Percentiles rank a stretch among this genome's conserved stretches.
Evolutionary conservation across 1,140 invertebrate genomes (phyloP).

Genomic region (Drosophila nannoptera): DNA sequence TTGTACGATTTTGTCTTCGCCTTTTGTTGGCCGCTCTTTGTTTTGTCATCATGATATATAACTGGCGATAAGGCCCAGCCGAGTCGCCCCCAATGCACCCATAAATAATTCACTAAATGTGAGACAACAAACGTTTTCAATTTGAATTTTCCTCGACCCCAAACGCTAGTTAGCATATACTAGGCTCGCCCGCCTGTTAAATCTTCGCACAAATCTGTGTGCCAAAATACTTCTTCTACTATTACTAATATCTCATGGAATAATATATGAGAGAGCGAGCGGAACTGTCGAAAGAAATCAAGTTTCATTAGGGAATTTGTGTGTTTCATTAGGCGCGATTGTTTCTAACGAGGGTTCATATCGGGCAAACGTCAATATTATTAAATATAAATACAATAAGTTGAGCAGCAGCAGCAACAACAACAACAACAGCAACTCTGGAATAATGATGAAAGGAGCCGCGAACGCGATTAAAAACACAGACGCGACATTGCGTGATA

Average conservation of each 20-base stretch:
- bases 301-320: constrained; percentile 28
- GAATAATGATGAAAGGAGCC: constrained; percentile 60
- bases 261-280: not conserved
- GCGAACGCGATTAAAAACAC: constrained; percentile 36
- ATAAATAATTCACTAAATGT: constrained; percentile 31
- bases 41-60: constrained; percentile 56
- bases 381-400: constrained; percentile 60
- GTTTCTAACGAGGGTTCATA: constrained; percentile 62
- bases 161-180: not conserved
- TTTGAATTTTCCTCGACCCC: not conserved
- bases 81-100: constrained; percentile 22
- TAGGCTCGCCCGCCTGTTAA: not conserved
- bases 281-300: constrained; percentile 4
- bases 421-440: constrained; percentile 21
- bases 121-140: constrained; percentile 4
- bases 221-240: not conserved
- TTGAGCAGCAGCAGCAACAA: constrained; percentile 6
- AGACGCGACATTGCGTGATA: constrained; percentile 71
- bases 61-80: constrained; percentile 45
- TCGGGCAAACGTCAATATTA: constrained; percentile 65
- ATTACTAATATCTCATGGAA: not conserved
- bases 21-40: constrained; percentile 45
- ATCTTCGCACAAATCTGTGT: too few relatives aligned
- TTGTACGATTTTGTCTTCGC: constrained; percentile 61
- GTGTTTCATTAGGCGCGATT: constrained; percentile 27